Conservation (phyloP, 1,140 invertebrate species). For the Liolophura sinensis region DNA sequence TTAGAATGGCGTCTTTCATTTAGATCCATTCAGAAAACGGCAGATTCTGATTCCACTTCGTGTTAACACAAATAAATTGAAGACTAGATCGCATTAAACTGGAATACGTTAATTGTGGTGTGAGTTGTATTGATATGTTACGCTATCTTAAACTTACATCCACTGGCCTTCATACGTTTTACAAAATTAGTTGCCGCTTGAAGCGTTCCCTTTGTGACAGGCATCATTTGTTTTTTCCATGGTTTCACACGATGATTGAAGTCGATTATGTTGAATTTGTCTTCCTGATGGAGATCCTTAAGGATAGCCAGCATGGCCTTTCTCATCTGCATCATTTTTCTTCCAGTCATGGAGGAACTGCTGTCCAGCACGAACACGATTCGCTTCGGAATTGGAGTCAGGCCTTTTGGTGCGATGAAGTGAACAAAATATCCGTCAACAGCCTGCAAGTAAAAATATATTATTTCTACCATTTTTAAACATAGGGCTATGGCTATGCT, state of each 20-base stretch:
- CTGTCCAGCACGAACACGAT: slow-evolving; percentile 74
- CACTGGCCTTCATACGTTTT: slow-evolving; percentile 15
- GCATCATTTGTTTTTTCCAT: slow-evolving; percentile 27
- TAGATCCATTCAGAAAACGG: no score
- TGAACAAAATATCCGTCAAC: slow-evolving; percentile 79
- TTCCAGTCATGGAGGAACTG: slow-evolving; percentile 71
- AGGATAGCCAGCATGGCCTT: slow-evolving; percentile 72
- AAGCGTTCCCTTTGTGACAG: slow-evolving; percentile 16
- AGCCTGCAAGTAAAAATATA: slow-evolving; percentile 58
- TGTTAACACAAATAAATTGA: no score
- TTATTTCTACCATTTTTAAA: no score
- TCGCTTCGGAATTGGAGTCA: slow-evolving; percentile 67
- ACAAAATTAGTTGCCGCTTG: slow-evolving; percentile 25
- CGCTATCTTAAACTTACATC: slow-evolving; percentile 28
- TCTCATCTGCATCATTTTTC: slow-evolving; percentile 69
- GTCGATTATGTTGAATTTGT: slow-evolving; percentile 71
- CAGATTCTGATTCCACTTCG: no score
- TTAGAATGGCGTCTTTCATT: no score
- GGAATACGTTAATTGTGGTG: no score
- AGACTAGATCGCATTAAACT: no score
- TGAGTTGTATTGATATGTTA: no score
- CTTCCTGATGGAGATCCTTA: slow-evolving; percentile 64
- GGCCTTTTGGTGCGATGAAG: slow-evolving; percentile 69
- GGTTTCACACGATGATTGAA: slow-evolving; percentile 54
- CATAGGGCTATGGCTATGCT: no score